These are phyloP conservation scores for Caenorhabditis angaria DNA, from an alignment of 2,888 invertebrate species.

Conservation along the genomic window DNA sequence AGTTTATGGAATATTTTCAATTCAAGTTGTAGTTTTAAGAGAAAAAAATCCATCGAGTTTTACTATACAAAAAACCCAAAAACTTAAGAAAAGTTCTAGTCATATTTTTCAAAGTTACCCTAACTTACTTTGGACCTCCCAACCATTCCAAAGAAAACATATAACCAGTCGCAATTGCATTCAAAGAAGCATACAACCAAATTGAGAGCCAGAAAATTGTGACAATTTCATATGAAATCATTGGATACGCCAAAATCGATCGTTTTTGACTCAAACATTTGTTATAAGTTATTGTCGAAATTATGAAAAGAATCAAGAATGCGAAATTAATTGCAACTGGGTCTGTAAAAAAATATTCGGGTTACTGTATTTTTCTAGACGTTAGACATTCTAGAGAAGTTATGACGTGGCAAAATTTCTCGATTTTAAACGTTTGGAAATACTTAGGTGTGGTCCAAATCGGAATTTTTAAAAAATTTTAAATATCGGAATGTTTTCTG, in stretches of 20 bases:
- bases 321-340: constrained; percentile 49
- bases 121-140: constrained; percentile 44
- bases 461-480: too few species aligned
- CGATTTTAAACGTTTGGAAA: too few species aligned
- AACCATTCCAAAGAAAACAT: constrained; percentile 56
- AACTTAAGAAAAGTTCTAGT: too few species aligned
- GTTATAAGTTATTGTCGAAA: constrained; percentile 41
- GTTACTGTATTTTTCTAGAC: neutral
- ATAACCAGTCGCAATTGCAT: constrained; percentile 45
- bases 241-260: constrained; percentile 45
- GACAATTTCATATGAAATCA: constrained; percentile 47
- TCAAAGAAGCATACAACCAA: constrained; percentile 53
- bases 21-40: too few species aligned
- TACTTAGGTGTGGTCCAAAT: too few species aligned
- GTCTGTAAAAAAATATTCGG: constrained; percentile 33
- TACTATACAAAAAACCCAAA: too few species aligned
- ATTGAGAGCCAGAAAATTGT: constrained; percentile 52
- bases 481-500: too few species aligned
- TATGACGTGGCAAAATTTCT: too few species aligned
- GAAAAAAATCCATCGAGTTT: too few species aligned
- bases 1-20: too few species aligned
- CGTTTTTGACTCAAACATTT: constrained; percentile 32
- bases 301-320: constrained; percentile 34
- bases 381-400: too few species aligned
- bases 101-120: neutral